A percentile compares a stretch with the other conserved stretches of the same genome.
phyloP scores from a whole-genome alignment of 1,140 invertebrate genomes.

The Luehdorfia chinensis region DNA sequence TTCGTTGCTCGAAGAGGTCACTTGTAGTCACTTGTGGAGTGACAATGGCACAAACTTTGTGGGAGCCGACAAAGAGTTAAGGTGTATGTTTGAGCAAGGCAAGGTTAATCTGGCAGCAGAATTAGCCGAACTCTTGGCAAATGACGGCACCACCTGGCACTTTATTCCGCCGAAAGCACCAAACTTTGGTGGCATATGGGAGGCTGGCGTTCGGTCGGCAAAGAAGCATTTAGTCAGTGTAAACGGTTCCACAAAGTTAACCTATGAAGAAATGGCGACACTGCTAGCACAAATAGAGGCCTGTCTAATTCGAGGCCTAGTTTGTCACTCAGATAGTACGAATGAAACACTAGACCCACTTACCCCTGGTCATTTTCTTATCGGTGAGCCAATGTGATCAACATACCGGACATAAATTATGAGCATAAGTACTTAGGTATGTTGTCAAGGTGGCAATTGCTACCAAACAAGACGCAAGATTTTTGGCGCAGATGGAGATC shows the following conservation, averaged over 20 bases:
- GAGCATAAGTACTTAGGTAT: too few relatives aligned
- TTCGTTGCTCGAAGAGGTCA: too few relatives aligned
- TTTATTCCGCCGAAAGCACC: constrained; percentile 22
- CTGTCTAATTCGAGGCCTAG: constrained; percentile 27
- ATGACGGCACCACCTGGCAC: constrained; percentile 24
- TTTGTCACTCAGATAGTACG: constrained; percentile 18
- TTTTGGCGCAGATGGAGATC: constrained; percentile 32
- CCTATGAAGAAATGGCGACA: constrained; percentile 30
- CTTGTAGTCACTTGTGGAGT: constrained; percentile 16
- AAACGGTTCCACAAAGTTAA: constrained; percentile 22
- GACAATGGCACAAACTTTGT: constrained; percentile 21
- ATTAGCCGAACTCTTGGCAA: constrained; percentile 13
- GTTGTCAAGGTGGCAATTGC: constrained; percentile 31
- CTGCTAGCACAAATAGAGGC: constrained; percentile 32
- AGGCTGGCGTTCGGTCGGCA: constrained; percentile 28
- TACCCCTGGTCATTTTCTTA: constrained; percentile 52
- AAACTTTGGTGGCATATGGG: constrained; percentile 27
- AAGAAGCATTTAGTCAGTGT: constrained; percentile 30
- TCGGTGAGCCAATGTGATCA: constrained; percentile 41
- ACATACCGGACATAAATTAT: constrained; percentile 24
- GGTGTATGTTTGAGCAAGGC: constrained; percentile 10
- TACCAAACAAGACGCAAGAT: constrained; percentile 27
- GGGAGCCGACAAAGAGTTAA: constrained; percentile 15
- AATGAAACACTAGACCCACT: constrained; percentile 19
- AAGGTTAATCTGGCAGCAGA: constrained; percentile 6